Conservation (phyloP, 2,888 invertebrate species). For the Campaea margaritaria region DNA sequence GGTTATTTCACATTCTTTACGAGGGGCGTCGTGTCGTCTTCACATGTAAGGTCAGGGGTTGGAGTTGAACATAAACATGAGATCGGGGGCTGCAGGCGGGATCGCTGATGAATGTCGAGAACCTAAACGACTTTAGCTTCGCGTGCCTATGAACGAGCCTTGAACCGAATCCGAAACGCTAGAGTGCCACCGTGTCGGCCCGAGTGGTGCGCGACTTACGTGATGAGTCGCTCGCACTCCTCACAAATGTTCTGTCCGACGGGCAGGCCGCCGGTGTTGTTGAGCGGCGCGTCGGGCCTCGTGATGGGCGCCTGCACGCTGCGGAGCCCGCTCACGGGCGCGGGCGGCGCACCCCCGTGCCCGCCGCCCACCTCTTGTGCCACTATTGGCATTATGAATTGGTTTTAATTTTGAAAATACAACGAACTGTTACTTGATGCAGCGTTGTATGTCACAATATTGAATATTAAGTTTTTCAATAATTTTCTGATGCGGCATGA, state of each 20-base stretch:
- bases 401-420: constrained; percentile 45
- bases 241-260: constrained; percentile 97
- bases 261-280: constrained; percentile 90
- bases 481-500: not conserved
- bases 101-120: constrained; percentile 23
- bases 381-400: constrained; percentile 62
- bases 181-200: constrained; percentile 86
- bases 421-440: constrained; percentile 4
- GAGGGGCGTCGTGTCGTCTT: not conserved
- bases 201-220: constrained; percentile 93
- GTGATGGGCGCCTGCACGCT: constrained; percentile 92
- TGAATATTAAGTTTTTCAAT: not conserved
- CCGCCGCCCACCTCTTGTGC: constrained; percentile 28
- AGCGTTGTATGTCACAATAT: not conserved
- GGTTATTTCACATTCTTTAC: constrained; percentile 58
- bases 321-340: constrained; percentile 85
- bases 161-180: constrained; percentile 25
- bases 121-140: constrained; percentile 24
- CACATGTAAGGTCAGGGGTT: constrained; percentile 51
- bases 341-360: constrained; percentile 54
- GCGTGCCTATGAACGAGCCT: constrained; percentile 9
- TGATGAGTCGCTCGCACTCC: constrained; percentile 98
- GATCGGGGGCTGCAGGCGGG: constrained; percentile 34
- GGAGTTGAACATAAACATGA: constrained; percentile 44
- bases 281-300: constrained; percentile 85